Base-by-base conservation (phyloP, 1,140 invertebrate species). In the Drusus annulatus region DNA sequence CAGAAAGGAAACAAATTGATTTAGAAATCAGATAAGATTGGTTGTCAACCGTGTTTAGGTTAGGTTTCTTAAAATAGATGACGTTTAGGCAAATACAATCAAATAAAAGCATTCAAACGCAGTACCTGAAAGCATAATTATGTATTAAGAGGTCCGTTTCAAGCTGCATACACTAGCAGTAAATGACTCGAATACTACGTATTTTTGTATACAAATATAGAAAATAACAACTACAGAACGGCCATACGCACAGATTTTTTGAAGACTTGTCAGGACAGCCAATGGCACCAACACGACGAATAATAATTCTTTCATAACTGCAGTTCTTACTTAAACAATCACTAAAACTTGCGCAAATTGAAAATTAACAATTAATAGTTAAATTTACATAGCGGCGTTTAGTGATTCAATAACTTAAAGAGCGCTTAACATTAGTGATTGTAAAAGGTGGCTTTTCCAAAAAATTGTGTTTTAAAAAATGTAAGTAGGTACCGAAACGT, bases 171-270 rank as follows among this genome's bases (percentile, higher is more conserved):
- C 62, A 28, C 21, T 28, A 15, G 62, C 17, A 16, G 10, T 28
- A n/a, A 28, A 28, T 65, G 7, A 31, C 13, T 28, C n/a, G 21
- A 31, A 28, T 2, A 25, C 7, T 65, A 28, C 0, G 6, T 13
- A 25, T 25, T 65, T 17, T 65, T 71, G 68, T 71, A 50, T 71
- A 71, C 50, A 71, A 71, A 71, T 71, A 65, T 28, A 65, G 16
- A 21, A 65, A 21, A 65, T 65, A 65, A 65, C 62, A 65, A 65
- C 21, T 25, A 65, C 62, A 65, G 6, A 51, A 13, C 68, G 8
- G 31, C 68, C 68, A 71, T 71, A 71, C 19, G 45, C 68, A 71
- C 68, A 45, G 28, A 71, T 50, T 3, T 71, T 71, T 71, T 71
- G 10, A 71, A 45, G 68, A 71, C 68, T 50, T 45, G 36, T 19